phyloP scores from a whole-genome alignment of 2,888 invertebrate genomes.

The Lepetodrilus schrolli region DNA sequence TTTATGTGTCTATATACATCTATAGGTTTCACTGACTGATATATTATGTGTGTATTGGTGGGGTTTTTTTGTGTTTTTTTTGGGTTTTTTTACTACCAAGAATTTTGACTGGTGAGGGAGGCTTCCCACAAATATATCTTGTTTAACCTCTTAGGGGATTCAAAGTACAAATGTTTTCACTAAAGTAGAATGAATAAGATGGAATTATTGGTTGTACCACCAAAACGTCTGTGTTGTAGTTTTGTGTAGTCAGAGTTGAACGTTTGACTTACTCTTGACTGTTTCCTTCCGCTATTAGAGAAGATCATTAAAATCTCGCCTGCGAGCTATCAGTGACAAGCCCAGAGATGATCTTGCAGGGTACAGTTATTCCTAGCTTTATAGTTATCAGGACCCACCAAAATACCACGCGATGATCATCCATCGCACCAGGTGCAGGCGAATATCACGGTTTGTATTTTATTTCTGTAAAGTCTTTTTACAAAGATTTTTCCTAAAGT shows the following conservation, averaged over 20 bases:
- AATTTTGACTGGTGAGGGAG: no score
- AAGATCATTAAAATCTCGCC: slow-evolving; percentile 62
- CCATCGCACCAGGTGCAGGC: neutral
- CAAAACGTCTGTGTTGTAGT: slow-evolving; percentile 19
- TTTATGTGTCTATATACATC: no score
- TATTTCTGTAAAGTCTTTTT: neutral
- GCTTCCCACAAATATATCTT: no score
- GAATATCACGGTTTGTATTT: slow-evolving; percentile 14
- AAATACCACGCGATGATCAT: slow-evolving; percentile 16
- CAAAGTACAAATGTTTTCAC: no score
- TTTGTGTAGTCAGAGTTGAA: slow-evolving; percentile 27
- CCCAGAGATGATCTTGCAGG: slow-evolving; percentile 50
- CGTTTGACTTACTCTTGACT: slow-evolving; percentile 57
- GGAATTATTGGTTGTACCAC: no score
- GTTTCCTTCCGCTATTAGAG: slow-evolving; percentile 67
- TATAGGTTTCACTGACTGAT: no score
- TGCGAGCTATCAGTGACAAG: slow-evolving; percentile 62
- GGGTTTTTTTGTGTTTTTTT: no score
- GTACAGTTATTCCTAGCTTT: slow-evolving; percentile 41
- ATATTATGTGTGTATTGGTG: no score
- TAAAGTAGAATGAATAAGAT: no score
- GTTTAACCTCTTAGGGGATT: no score
- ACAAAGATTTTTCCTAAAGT: no score
- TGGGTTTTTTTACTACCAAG: no score
- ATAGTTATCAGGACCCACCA: slow-evolving; percentile 25